A percentile compares a stretch with the other conserved stretches of the same genome.
phyloP scores from a whole-genome alignment of 2,888 invertebrate species.

The Baronia brevicornis region DNA sequence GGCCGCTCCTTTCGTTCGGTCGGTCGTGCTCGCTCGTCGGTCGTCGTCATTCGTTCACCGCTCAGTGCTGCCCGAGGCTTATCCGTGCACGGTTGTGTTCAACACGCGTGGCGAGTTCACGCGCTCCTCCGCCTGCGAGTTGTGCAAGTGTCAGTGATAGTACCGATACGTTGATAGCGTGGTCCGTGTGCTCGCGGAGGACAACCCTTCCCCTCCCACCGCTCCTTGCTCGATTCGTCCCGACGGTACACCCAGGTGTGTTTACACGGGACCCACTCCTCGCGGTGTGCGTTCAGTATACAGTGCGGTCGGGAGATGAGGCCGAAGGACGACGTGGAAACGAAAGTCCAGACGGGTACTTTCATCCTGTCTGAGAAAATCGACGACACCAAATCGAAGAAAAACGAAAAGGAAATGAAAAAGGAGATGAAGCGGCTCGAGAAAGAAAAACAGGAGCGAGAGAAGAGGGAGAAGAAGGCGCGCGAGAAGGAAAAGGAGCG shows the following conservation, averaged over 20 bases:
- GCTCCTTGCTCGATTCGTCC: conserved; percentile 46
- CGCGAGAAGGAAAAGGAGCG: conserved; percentile 69
- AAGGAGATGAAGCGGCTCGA: conserved; percentile 70
- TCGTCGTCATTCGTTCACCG: too few relatives aligned
- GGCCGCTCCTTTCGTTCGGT: too few relatives aligned
- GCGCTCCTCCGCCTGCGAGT: conserved; percentile 9
- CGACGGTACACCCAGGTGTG: conserved; percentile 45
- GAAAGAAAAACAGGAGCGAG: conserved; percentile 67
- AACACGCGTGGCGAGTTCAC: conserved; percentile 24
- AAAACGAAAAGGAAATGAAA: conserved; percentile 66
- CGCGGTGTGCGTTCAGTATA: too few relatives aligned
- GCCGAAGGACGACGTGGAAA: conserved; percentile 65
- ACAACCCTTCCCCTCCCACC: too few relatives aligned
- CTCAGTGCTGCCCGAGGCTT: conserved; percentile 27
- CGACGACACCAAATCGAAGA: conserved; percentile 66
- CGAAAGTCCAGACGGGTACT: conserved; percentile 64
- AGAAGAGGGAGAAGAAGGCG: conserved; percentile 69
- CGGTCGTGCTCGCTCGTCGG: too few relatives aligned
- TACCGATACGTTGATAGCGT: conserved; percentile 50
- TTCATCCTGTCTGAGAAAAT: conserved; percentile 76
- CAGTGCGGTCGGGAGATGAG: conserved; percentile 47
- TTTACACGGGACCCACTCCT: conserved; percentile 44
- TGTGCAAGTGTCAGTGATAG: conserved; percentile 47
- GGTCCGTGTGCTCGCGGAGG: too few relatives aligned
- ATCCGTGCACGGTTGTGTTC: conserved; percentile 14